Evolutionary conservation across 2,797 vertebrate genomes (phyloP).

Genomic region (Aldrovandia affinis): DNA sequence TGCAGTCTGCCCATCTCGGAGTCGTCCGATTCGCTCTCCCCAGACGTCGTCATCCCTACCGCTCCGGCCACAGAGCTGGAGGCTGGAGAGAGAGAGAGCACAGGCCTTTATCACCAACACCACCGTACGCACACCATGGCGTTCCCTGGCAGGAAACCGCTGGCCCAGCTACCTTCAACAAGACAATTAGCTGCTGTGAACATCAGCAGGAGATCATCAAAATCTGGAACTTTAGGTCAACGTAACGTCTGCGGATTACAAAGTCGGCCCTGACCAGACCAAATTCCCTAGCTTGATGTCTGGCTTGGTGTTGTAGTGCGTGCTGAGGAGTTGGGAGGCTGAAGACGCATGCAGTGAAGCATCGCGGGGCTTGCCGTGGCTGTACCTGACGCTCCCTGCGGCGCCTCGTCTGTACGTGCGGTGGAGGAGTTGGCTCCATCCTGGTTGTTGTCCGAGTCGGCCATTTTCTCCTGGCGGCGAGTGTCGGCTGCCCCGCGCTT

Average conservation of each 20-base stretch:
- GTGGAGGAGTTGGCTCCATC: slow-evolving; percentile 95
- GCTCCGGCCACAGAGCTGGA: slow-evolving; percentile 98
- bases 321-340: not conserved
- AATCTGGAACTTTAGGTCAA: not conserved
- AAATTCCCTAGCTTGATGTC: not conserved
- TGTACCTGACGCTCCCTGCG: slow-evolving; percentile 95
- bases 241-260: not conserved
- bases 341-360: too few relatives aligned
- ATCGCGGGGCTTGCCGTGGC: not conserved
- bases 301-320: not conserved
- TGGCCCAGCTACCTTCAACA: not conserved
- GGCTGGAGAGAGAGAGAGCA: slow-evolving; percentile 65
- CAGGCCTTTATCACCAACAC: not conserved
- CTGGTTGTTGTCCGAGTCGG: slow-evolving; percentile 97
- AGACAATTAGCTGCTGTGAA: not conserved
- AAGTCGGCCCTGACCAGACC: not conserved
- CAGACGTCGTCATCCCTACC: slow-evolving; percentile 98
- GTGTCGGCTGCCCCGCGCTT: slow-evolving; percentile 99
- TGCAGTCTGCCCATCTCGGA: slow-evolving; percentile 99
- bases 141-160: not conserved
- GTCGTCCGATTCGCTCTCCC: slow-evolving; percentile 99
- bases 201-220: not conserved
- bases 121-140: not conserved
- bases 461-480: slow-evolving; percentile 99
- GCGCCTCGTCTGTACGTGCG: slow-evolving; percentile 90